Evolutionary conservation across 2,888 invertebrate genomes (phyloP), one percentile per base, ranked within the genome.

Genomic region (Imbricaverruca yamaguchii): DNA sequence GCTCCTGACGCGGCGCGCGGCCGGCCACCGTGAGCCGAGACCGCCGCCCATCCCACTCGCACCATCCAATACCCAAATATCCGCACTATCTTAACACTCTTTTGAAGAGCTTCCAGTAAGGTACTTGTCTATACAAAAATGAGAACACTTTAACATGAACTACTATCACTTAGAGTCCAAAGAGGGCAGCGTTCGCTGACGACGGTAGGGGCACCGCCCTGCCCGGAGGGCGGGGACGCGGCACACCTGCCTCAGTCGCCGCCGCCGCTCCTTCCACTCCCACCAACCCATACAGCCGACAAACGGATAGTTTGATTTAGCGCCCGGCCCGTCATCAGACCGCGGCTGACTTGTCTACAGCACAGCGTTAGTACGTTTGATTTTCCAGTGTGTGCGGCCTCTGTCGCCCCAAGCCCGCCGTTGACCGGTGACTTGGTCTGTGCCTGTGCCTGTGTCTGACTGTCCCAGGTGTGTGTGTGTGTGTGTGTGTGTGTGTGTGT

Each of bases 121-220:
- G 69, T 69, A 69, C 69, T 69, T 69, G 69, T 65, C 69, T 69
- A 69, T 69, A 69, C 69, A 69, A 69, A 63, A 69, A 69, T 69
- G 69, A 69, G 69, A 69, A 69, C 69, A 69, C 69, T 69, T 69
- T 69, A 69, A 69, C 69, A 69, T 69, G 69, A 69, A 69, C 69
- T 69, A 69, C 69, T 69, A 69, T 69, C 69, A 69, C 69, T 69
- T 69, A 69, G 15, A 69, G 69, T 69, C 21, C 69, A 69, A 69
- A 69, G 69, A n/a, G 69, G 69, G 69, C 69, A 39, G 25, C 69
- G 12, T 7, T 10, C 69, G 25, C 67, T n/a, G 9, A 11, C n/a
- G 10, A 23, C 10, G 15, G 23, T 8, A 9, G 10, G 4, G 23
- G 13, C 67, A 11, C 59, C 23, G 23, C 67, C 9, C 11, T 9